These are phyloP conservation scores for Macroramphosus scolopax DNA, from an alignment of 2,797 vertebrate genomes.

Conservation along the genomic window DNA sequence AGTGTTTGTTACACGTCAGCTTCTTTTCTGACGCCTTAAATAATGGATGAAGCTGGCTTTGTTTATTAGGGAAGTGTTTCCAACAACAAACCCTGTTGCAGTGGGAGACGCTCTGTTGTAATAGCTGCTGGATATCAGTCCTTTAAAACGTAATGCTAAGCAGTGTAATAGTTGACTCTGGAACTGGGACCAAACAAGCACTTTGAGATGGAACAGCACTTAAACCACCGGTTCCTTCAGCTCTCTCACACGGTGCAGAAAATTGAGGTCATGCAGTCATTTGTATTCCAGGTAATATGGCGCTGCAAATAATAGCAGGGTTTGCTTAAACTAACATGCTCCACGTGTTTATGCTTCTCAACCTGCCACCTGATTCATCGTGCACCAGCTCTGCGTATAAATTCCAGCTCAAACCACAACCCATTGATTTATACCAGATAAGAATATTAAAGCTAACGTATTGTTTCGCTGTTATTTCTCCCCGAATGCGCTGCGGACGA, in stretches of 20 bases:
- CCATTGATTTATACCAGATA: slow-evolving; percentile 65
- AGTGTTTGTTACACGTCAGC: slow-evolving; percentile 50
- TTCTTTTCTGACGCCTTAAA: slow-evolving; percentile 64
- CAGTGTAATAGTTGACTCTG: slow-evolving; percentile 67
- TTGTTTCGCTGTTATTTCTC: slow-evolving; percentile 60
- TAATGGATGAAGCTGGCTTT: slow-evolving; percentile 44
- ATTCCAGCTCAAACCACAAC: slow-evolving; percentile 54
- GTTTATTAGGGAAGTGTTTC: slow-evolving; percentile 45
- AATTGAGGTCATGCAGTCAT: slow-evolving; percentile 76
- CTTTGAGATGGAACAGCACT: slow-evolving; percentile 62
- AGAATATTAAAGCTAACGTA: slow-evolving; percentile 46
- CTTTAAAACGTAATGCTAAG: slow-evolving; percentile 51
- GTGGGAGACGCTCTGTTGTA: slow-evolving; percentile 30
- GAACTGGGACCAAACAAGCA: slow-evolving; percentile 73
- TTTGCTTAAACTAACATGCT: slow-evolving; percentile 78
- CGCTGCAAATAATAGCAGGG: slow-evolving; percentile 66
- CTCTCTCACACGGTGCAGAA: slow-evolving; percentile 63
- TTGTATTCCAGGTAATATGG: slow-evolving; percentile 71
- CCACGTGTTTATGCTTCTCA: slow-evolving; percentile 74
- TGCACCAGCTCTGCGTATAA: slow-evolving; percentile 49
- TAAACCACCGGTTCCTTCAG: slow-evolving; percentile 50
- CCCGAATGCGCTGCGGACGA: slow-evolving; percentile 27
- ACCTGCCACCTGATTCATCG: slow-evolving; percentile 73
- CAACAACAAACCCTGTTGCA: slow-evolving; percentile 38
- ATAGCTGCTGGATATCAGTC: slow-evolving; percentile 57